Conservation (phyloP, 2,113 vertebrate genomes). For the Scopus umbretta region DNA sequence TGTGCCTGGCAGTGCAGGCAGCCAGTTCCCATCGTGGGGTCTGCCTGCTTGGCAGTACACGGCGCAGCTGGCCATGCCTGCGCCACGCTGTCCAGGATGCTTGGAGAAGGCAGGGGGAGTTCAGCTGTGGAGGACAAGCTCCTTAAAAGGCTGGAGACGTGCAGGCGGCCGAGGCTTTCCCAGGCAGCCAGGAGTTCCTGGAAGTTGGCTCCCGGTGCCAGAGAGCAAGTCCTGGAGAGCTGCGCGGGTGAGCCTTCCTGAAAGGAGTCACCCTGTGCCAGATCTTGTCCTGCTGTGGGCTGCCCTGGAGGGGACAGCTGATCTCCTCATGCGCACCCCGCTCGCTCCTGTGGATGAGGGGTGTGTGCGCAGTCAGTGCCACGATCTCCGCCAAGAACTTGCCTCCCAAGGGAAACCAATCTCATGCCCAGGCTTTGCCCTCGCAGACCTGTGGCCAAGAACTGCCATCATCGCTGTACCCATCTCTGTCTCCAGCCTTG, state of each 20-base stretch:
- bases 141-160: background rate
- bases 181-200: constrained; percentile 43
- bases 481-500: background rate
- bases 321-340: accelerated
- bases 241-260: background rate
- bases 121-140: background rate
- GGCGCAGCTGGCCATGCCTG: background rate
- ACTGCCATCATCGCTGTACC: accelerated
- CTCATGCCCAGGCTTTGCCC: background rate
- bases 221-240: background rate
- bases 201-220: constrained; percentile 33
- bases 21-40: accelerated
- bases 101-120: background rate
- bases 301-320: background rate
- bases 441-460: background rate
- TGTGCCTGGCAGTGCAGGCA: background rate
- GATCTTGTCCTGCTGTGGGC: background rate
- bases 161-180: background rate
- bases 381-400: accelerated
- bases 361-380: accelerated
- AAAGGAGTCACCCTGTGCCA: background rate
- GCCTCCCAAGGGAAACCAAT: background rate
- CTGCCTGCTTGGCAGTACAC: background rate
- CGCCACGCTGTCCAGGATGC: accelerated
- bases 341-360: background rate